Evolutionary conservation across 2,797 vertebrate genomes (phyloP), one percentile per base, ranked within the genome.

Genomic region (Crocodylus rhombifer): DNA sequence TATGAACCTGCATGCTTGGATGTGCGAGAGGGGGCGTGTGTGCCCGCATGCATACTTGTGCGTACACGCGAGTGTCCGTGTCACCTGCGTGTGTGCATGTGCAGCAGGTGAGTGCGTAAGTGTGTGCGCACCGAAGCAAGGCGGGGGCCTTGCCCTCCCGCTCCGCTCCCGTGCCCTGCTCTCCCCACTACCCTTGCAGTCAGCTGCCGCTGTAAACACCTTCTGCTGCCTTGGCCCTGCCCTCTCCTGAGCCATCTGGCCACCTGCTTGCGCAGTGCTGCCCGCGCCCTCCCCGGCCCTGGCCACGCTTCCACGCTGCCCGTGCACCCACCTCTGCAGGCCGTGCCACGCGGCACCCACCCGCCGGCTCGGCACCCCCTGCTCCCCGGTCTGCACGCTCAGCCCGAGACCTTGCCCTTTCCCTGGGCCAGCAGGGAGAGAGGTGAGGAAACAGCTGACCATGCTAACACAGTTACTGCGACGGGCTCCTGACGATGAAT

Each of bases 61-160:
- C 33, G 5, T n/a, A 21, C 23, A 23, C 16, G 42, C 4, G 3
- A 2, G 28, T 17, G 16, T n/a, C 6, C 5, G 55, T 11, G 10
- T 2, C 42, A 42, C 42, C 42, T 42, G 42, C 33, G 33, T 2
- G 3, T 12, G 55, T 16, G 21, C 25, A 9, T n/a, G 74, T 9
- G 14, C 25, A n/a, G 7, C 8, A 33, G 28, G 65, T 36, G 51
- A 57, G 25, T 8, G 55, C 7, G 1, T 2, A 60, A 15, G 61
- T 1, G 21, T 33, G 1, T 2, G 0, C 0, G 0, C 4, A 14
- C 25, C 4, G 11, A 7, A 0, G 23, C 18, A 2, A 33, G 33
- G 21, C 4, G 21, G 20, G n/a, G 30, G 30, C 20, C 21, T 14
- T 23, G 7, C 25, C 87, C 63, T 23, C 14, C 3, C 62, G 14